Base-by-base conservation (phyloP, 2,888 invertebrate genomes). In the Silvanus unidentatus region DNA sequence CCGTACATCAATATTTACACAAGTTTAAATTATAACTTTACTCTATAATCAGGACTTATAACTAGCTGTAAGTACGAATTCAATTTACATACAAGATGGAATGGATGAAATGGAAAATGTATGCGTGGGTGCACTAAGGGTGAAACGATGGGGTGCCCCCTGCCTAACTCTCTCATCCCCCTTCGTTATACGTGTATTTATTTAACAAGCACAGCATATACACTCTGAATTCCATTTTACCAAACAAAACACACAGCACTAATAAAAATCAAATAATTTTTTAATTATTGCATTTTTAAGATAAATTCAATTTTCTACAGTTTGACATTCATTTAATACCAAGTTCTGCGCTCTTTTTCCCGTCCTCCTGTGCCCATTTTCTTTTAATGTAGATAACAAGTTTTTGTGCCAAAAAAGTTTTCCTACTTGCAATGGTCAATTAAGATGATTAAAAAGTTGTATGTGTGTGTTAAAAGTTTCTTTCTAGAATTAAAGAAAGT, bases 71-170 rank as follows among this genome's bases (percentile, higher is more conserved):
- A 61, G 63, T 60, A 62, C 55, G 55, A 64, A 63, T 66, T 64
- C 61, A 65, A 67, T 67, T 66, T 65, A 59, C 66, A 66, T 65
- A 63, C 57, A 58, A 64, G 62, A 63, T 65, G 59, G 63, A 56
- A 50, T 57, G 45, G 47, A 32, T 34, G 40, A 42, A 43, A 40
- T 43, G 51, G 52, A 42, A 46, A 42, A 37, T 9, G 37, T 9
- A 12, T n/a, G 28, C 10, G 32, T 32, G 32, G 32, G 32, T 5
- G 32, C 5, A n/a, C n/a, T n/a, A n/a, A n/a, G n/a, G 22, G 22
- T 13, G 42, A 36, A 43, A 40, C 42, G 45, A 47, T 48, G 53
- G 22, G 22, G 22, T 22, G 8, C 4, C 8, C 8, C 8, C 22
- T 22, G 3, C 22, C 22, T 22, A 3, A 5, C 3, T 22, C 3